A percentile compares a stretch with the other conserved stretches of the same genome.
Evolutionary conservation across 2,113 vertebrate species (phyloP).

Genomic region (Marmota flaviventris): DNA sequence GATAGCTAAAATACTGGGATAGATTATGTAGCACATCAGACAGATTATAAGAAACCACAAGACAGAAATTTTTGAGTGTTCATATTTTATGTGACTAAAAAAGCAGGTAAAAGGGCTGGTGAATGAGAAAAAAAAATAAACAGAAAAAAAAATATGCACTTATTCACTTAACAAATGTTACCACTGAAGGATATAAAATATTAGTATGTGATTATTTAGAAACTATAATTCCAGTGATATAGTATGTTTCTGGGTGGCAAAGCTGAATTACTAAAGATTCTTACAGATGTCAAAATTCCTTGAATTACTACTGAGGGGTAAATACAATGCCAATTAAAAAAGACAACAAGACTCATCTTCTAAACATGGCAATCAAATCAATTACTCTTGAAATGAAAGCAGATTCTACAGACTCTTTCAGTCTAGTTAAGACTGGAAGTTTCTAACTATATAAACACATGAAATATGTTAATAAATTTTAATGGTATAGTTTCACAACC

Average conservation of each 20-base stretch:
- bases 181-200: not conserved
- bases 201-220: not conserved
- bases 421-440: not conserved
- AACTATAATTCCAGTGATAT: not conserved
- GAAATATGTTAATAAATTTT: not conserved
- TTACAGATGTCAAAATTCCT: conserved; percentile 5
- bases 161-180: not conserved
- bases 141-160: not conserved
- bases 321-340: not conserved
- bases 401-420: not conserved
- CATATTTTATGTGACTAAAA: not conserved
- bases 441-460: not conserved
- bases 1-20: not conserved
- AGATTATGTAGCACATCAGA: not conserved
- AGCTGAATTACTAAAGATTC: not conserved
- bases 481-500: not conserved
- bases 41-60: not conserved
- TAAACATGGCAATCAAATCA: not conserved
- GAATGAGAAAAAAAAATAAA: not conserved
- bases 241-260: not conserved
- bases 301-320: not conserved
- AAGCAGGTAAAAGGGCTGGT: not conserved
- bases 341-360: not conserved
- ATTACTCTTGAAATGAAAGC: not conserved
- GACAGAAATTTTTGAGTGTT: not conserved